Conservation (phyloP, 1,140 invertebrate genomes). For the Metopolophium dirhodum region DNA sequence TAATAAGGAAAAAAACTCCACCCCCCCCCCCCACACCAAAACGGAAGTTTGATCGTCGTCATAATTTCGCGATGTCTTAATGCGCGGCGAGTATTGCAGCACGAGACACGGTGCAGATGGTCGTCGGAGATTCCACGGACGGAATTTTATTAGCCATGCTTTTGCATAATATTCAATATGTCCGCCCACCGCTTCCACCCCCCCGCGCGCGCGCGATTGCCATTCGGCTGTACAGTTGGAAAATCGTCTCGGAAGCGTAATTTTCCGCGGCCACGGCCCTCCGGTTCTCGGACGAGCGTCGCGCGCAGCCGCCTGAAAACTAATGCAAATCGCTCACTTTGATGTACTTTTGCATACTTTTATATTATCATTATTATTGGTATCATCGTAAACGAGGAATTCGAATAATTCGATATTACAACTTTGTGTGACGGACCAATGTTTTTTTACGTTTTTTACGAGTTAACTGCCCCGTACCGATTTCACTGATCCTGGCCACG, state of each 20-base stretch:
- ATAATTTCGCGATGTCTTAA: neutral
- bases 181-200: neutral
- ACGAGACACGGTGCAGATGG: neutral
- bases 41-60: neutral
- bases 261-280: neutral
- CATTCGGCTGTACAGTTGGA: neutral
- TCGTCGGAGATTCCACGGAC: neutral
- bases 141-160: conserved; percentile 17
- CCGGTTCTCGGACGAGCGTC: neutral
- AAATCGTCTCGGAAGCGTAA: neutral
- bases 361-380: neutral
- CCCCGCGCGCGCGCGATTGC: neutral
- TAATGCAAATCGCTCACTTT: neutral
- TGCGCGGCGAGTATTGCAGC: neutral
- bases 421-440: neutral
- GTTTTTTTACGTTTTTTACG: neutral
- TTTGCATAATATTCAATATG: conserved; percentile 9
- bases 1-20: no score
- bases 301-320: neutral
- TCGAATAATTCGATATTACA: neutral
- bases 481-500: no score
- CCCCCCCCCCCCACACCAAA: neutral
- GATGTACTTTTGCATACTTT: neutral
- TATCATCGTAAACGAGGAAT: neutral
- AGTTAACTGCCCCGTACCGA: no score